Base-by-base conservation (phyloP, 2,888 invertebrate genomes). In the Augiades crinisus region DNA sequence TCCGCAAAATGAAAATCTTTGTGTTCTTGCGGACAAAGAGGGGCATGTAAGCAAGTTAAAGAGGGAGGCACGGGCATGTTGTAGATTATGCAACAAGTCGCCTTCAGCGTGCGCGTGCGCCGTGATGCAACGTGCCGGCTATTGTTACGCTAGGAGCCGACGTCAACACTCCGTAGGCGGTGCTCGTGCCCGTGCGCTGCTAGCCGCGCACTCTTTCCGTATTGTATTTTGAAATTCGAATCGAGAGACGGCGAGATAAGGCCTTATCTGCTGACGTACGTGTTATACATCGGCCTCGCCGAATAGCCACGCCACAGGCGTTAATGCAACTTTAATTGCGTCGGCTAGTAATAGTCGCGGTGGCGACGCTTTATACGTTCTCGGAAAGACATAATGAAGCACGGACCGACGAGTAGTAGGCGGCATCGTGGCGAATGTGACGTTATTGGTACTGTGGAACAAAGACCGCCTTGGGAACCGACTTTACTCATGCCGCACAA, bases 311-410 rank as follows among this genome's bases (percentile, higher is more conserved):
- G 37, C 45, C 33, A 47, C 47, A 55, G 53, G 55, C 53, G 58
- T 58, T 63, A 67, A 64, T 67, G 57, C 63, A 64, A 63, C 53
- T 60, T 55, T 61, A 64, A 66, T 66, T 60, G 59, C 54, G 55
- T 46, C 46, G 38, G 59, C 59, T 67, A 67, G 67, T 68, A 66
- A 68, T 67, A 70, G 65, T 40, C 34, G 33, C 63, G 59, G 64
- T 61, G 65, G 68, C 65, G 67, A 68, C 63, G 70, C 67, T 44
- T 66, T 63, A 62, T 61, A 60, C 57, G 64, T 78, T 78, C 76
- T 73, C 54, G 69, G 75, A 73, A 77, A 65, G 62, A 65, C 68
- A 68, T 75, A 74, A 74, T 70, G 68, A 70, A 70, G 64, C 65
- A 65, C 67, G 70, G 62, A 65, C 59, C 58, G 60, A 57, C 50